Evolutionary conservation across 2,888 invertebrate genomes (phyloP).

Genomic region (Baccha elongata): DNA sequence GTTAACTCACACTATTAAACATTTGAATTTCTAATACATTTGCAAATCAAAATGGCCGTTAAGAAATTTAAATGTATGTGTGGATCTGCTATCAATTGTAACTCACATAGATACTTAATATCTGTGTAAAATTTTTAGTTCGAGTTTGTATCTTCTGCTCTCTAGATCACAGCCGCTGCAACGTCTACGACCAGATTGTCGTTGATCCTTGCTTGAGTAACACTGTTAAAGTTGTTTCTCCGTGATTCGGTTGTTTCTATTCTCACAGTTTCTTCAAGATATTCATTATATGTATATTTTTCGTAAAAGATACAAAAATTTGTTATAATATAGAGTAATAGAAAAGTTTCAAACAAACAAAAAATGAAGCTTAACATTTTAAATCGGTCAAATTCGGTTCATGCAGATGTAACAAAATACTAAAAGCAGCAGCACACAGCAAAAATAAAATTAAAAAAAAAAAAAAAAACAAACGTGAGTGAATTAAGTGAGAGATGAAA

Average conservation of each 20-base stretch:
- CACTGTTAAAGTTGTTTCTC: constrained; percentile 55
- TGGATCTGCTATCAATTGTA: constrained; percentile 9
- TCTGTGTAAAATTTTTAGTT: constrained; percentile 43
- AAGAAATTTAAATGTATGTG: constrained; percentile 17
- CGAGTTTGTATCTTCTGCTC: constrained; percentile 67
- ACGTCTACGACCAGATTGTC: constrained; percentile 74
- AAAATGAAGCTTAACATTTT: constrained; percentile 30
- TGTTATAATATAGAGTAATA: constrained; percentile 24
- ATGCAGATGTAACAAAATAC: constrained; percentile 12
- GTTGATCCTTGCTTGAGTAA: constrained; percentile 74
- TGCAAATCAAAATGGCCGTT: constrained; percentile 81
- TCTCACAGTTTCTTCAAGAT: constrained; percentile 72
- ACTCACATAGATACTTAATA: constrained; percentile 17
- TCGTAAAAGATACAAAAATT: constrained; percentile 60
- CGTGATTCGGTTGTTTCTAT: constrained; percentile 38
- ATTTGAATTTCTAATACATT: constrained; percentile 29
- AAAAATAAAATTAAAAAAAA: constrained; percentile 42
- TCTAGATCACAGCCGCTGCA: constrained; percentile 69
- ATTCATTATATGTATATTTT: constrained; percentile 75
- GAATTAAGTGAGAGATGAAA: constrained; percentile 59
- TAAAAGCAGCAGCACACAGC: constrained; percentile 32
- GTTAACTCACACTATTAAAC: constrained; percentile 50
- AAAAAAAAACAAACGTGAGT: constrained; percentile 66
- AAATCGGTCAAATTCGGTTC: background rate
- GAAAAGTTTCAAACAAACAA: constrained; percentile 8